phyloP scores from a whole-genome alignment of 1,140 invertebrate genomes.

The Cryptotermes secundus region DNA sequence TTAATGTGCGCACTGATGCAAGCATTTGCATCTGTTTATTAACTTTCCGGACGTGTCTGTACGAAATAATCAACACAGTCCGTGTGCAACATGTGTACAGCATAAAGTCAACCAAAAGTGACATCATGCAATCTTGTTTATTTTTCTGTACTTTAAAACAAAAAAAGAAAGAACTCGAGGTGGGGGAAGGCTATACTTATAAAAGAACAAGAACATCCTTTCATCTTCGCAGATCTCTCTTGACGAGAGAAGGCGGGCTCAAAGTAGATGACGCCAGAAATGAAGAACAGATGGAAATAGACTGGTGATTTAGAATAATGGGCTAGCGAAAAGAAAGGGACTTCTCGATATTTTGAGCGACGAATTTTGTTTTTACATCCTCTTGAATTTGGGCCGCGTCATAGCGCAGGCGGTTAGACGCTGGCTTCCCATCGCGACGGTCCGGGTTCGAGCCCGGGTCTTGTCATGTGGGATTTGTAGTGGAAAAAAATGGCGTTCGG shows the following conservation, averaged over 20 bases:
- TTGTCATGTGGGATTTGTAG: too few relatives aligned
- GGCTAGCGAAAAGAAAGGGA: neutral
- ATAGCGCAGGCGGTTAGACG: too few relatives aligned
- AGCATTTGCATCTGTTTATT: neutral
- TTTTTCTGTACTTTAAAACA: neutral
- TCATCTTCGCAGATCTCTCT: neutral
- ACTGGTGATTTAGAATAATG: neutral
- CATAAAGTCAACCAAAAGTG: neutral
- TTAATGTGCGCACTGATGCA: neutral
- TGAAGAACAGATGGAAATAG: neutral
- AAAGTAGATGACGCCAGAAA: neutral
- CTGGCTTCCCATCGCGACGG: too few relatives aligned
- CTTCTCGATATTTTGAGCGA: too few relatives aligned
- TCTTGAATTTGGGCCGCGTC: too few relatives aligned
- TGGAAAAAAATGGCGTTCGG: too few relatives aligned
- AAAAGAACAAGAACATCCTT: neutral
- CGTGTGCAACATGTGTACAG: neutral
- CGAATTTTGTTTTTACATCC: too few relatives aligned
- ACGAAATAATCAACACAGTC: neutral
- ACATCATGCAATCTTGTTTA: neutral
- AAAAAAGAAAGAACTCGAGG: neutral
- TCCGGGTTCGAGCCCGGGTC: too few relatives aligned
- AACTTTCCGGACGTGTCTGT: neutral
- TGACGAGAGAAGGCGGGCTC: neutral
- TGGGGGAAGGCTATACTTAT: neutral